Evolutionary conservation across 2,113 vertebrate genomes (phyloP).

Genomic region (Paramisgurnus dabryanus): DNA sequence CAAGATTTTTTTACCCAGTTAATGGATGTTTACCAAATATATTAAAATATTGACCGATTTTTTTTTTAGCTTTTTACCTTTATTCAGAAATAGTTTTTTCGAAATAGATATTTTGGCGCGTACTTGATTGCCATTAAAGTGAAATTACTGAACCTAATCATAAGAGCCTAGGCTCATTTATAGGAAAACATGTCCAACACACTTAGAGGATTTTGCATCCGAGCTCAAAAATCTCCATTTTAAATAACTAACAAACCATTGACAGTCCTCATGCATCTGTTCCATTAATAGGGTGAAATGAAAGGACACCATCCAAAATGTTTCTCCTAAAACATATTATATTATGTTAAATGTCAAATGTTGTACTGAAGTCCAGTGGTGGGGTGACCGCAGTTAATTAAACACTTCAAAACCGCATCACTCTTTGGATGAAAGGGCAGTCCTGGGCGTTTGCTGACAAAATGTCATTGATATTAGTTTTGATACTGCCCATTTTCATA

Average conservation of each 20-base stretch:
- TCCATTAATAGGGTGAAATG: constrained; percentile 12
- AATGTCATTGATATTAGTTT: constrained; percentile 75
- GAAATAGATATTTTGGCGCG: no score
- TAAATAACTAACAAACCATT: background rate
- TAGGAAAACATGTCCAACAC: no score
- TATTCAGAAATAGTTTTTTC: no score
- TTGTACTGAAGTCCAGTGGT: background rate
- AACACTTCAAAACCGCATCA: constrained; percentile 10
- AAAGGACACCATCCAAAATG: constrained; percentile 14
- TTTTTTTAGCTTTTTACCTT: no score
- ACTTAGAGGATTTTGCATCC: no score
- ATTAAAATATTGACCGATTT: no score
- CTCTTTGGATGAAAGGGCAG: constrained; percentile 27
- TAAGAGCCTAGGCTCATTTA: no score
- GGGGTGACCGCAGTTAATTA: constrained; percentile 7
- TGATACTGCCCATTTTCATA: constrained; percentile 80
- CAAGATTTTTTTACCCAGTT: no score
- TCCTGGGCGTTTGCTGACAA: constrained; percentile 24
- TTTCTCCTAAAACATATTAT: constrained; percentile 2
- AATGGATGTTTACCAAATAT: no score
- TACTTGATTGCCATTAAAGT: no score
- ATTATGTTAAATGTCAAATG: constrained; percentile 21
- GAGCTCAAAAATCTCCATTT: no score
- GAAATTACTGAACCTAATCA: no score
- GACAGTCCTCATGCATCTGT: background rate